phyloP scores from a whole-genome alignment of 1,140 invertebrate genomes.

The Eupristina koningsbergeri region DNA sequence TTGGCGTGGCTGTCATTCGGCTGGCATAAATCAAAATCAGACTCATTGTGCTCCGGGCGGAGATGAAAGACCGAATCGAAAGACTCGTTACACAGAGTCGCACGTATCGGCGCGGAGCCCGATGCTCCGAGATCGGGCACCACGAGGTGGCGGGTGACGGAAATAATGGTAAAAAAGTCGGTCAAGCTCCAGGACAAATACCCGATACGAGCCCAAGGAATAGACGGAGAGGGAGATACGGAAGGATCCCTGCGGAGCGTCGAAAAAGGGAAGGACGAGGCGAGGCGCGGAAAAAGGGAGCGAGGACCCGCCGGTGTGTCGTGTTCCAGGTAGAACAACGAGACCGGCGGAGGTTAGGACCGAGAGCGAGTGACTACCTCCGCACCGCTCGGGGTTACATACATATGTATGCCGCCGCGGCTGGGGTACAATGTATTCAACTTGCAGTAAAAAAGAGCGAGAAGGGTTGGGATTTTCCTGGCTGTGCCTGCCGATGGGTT shows the following conservation, averaged over 20 bases:
- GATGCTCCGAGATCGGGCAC: conserved; percentile 49
- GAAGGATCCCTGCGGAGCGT: conserved; percentile 36
- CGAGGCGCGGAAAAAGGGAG: conserved; percentile 4
- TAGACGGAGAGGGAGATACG: conserved; percentile 41
- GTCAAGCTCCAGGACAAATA: conserved; percentile 68
- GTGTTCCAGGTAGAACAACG: conserved; percentile 58
- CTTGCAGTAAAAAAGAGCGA: conserved; percentile 62
- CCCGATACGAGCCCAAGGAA: background rate
- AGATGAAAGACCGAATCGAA: conserved; percentile 43
- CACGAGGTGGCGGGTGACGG: conserved; percentile 22
- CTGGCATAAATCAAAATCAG: conserved; percentile 74
- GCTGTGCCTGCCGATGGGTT: conserved; percentile 55
- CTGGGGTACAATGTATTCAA: conserved; percentile 73
- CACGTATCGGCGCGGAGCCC: conserved; percentile 33
- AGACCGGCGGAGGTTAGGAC: conserved; percentile 37
- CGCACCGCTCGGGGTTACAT: conserved; percentile 58
- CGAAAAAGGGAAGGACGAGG: conserved; percentile 21
- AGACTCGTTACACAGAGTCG: background rate
- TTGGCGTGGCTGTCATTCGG: conserved; percentile 64
- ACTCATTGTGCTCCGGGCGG: conserved; percentile 62
- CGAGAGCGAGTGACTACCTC: too few species aligned
- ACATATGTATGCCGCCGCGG: conserved; percentile 69
- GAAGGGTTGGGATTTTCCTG: conserved; percentile 68
- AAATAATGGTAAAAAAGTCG: conserved; percentile 65
- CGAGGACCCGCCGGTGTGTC: conserved; percentile 8